Evolutionary conservation across 2,888 invertebrate species (phyloP).

Genomic region (Allacma fusca): DNA sequence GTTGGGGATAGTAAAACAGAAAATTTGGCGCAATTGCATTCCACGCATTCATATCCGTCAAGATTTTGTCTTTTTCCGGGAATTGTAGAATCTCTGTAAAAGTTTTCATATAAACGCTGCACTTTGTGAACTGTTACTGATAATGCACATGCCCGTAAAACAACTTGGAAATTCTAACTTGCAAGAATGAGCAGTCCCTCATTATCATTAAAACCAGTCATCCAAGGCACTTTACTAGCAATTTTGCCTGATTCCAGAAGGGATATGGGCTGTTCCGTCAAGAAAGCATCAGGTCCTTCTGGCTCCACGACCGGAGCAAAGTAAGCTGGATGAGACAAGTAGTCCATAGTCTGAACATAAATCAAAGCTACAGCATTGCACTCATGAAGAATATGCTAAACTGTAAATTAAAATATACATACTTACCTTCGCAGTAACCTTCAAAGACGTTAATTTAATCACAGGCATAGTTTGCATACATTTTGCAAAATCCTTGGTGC

Average conservation of each 20-base stretch:
- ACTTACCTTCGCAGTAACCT: neutral
- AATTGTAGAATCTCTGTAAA: neutral
- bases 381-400: no score
- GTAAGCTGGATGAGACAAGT: slow-evolving; percentile 18
- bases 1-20: neutral
- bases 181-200: neutral
- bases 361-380: no score
- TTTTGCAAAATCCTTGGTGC: neutral
- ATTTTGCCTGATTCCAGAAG: slow-evolving; percentile 4
- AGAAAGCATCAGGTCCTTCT: slow-evolving; percentile 26
- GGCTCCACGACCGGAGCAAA: slow-evolving; percentile 37
- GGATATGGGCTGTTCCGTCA: slow-evolving; percentile 27
- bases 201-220: slow-evolving; percentile 8
- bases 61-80: neutral
- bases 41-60: neutral
- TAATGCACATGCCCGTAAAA: neutral
- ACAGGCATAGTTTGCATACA: neutral
- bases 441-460: neutral
- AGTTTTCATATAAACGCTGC: neutral
- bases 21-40: neutral
- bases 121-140: no score
- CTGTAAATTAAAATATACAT: no score
- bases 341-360: neutral
- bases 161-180: no score
- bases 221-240: slow-evolving; percentile 34